A percentile compares a stretch with the other conserved stretches of the same genome.
phyloP scores from a whole-genome alignment of 2,888 invertebrate genomes.

The Aphidius colemani region DNA sequence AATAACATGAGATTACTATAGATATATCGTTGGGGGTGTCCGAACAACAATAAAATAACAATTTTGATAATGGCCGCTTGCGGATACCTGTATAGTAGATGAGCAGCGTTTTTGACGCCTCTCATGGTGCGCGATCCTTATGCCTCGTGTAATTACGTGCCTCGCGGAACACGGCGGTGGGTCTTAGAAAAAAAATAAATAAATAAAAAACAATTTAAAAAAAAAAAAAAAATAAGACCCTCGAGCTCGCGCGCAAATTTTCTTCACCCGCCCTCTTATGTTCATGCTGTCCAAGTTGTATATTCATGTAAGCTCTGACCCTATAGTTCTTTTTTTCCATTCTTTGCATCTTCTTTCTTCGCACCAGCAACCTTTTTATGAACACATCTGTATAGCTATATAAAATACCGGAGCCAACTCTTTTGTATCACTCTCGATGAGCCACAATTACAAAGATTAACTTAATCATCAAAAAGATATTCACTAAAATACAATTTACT shows the following conservation, averaged over 20 bases:
- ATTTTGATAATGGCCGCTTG: conserved; percentile 54
- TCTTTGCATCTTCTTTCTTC: too few species aligned
- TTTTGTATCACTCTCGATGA: too few species aligned
- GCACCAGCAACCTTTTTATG: too few species aligned
- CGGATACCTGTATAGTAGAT: conserved; percentile 14
- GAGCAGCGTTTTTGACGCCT: conserved; percentile 49
- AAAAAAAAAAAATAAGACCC: too few species aligned
- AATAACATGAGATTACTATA: conserved; percentile 46
- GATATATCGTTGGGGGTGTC: not conserved
- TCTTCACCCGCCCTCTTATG: conserved; percentile 24
- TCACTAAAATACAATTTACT: too few species aligned
- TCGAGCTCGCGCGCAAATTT: not conserved
- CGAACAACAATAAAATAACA: conserved; percentile 22
- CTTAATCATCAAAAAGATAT: too few species aligned
- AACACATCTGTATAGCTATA: too few species aligned
- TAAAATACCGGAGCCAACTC: too few species aligned
- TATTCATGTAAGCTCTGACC: conserved; percentile 15
- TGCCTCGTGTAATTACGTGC: conserved; percentile 54
- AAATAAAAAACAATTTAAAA: too few species aligned
- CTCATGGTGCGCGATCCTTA: conserved; percentile 38
- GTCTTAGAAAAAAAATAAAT: conserved; percentile 36
- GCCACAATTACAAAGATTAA: too few species aligned
- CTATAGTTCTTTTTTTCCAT: conserved; percentile 4
- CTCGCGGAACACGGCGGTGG: conserved; percentile 59
- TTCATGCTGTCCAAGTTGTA: conserved; percentile 28